Percentiles rank a stretch among this genome's conserved stretches.
Evolutionary conservation across 2,113 vertebrate species (phyloP).

Genomic region (Leptobrachium leishanense): DNA sequence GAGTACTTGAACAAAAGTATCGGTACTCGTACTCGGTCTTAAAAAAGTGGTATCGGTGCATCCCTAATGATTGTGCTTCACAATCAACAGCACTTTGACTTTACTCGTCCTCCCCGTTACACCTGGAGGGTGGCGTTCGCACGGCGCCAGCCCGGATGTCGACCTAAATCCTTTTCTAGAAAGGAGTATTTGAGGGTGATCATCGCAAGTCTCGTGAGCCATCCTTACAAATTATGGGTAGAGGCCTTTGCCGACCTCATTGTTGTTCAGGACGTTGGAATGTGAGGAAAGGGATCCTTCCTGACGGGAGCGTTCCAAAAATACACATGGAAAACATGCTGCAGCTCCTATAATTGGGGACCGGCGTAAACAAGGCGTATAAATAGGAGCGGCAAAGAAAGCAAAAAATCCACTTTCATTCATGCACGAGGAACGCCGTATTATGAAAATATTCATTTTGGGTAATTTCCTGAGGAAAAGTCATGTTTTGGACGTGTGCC

Average conservation of each 20-base stretch:
- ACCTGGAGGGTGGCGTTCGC: too few species aligned
- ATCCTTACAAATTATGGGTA: too few species aligned
- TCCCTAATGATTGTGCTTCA: too few species aligned
- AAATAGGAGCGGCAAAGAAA: constrained; percentile 10
- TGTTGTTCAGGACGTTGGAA: not conserved
- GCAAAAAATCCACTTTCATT: constrained; percentile 30
- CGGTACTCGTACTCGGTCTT: too few species aligned
- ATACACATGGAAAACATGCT: constrained; percentile 7
- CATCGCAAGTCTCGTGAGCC: too few species aligned
- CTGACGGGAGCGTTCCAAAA: not conserved
- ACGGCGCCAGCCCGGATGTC: too few species aligned
- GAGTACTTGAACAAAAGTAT: too few species aligned
- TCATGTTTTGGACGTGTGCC: constrained; percentile 14
- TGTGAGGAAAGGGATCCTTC: constrained; percentile 25
- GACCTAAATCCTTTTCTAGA: too few species aligned
- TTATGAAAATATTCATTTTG: constrained; percentile 24
- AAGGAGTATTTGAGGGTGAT: too few species aligned
- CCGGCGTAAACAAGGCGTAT: constrained; percentile 12
- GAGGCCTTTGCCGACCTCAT: not conserved
- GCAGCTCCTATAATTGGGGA: constrained; percentile 18
- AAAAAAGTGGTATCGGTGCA: too few species aligned
- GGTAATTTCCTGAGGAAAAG: constrained; percentile 41
- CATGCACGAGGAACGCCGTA: not conserved
- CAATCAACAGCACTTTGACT: too few species aligned
- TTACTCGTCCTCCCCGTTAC: too few species aligned